These are phyloP conservation scores for Platorchestia sp. DNA, from an alignment of 1,140 invertebrate species.

Conservation along the genomic window DNA sequence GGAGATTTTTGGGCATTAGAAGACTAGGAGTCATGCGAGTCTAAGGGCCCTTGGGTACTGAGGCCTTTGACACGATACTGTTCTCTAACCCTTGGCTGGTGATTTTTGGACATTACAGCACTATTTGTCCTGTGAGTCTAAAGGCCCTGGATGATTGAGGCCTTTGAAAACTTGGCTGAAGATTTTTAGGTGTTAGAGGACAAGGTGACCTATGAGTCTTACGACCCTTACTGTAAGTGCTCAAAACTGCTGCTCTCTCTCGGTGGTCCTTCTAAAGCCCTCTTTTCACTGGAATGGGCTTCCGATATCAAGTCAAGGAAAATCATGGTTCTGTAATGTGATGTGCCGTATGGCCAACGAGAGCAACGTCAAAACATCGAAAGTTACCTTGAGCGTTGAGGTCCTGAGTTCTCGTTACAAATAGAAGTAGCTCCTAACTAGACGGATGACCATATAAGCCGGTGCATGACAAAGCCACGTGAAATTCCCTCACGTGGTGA, in stretches of 20 bases:
- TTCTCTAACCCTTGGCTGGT: no score
- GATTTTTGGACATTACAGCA: no score
- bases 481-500: not conserved
- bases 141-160: no score
- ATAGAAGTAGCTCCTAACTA: not conserved
- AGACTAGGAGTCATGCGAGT: not conserved
- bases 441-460: not conserved
- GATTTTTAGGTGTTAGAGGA: not conserved
- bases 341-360: not conserved
- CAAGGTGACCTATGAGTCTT: not conserved
- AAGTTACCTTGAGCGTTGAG: not conserved
- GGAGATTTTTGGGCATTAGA: not conserved
- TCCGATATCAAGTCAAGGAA: not conserved
- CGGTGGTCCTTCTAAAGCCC: not conserved
- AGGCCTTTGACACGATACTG: no score
- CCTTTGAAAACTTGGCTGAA: not conserved
- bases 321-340: not conserved
- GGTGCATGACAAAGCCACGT: not conserved
- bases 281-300: not conserved
- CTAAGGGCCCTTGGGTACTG: no score
- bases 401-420: not conserved
- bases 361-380: not conserved
- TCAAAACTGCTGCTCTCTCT: not conserved
- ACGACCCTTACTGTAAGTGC: not conserved
- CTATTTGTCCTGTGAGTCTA: no score